Evolutionary conservation across 2,888 invertebrate genomes (phyloP), one percentile per base, ranked within the genome.

Genomic region (Troides oblongomaculatus): DNA sequence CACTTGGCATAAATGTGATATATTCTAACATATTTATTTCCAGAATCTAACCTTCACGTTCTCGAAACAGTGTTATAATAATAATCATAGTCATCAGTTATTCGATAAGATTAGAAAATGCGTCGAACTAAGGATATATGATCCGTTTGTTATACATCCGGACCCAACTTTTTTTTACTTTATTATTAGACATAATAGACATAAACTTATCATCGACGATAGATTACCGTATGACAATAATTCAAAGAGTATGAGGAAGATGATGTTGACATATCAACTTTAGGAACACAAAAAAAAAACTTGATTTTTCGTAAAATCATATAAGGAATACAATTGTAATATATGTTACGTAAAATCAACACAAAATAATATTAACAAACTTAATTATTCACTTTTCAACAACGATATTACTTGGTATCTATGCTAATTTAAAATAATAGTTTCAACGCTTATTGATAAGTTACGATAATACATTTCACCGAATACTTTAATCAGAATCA

Each of bases 401-500:
- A 36, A 36, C 18, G 3, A 60, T 18, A 66, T 60, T 25, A 43
- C 30, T 10, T 43, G 21, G 23, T n/a, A 58, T 23, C 7, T 57
- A 57, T 50, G 62, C 53, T 39, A 10, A 60, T 46, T 66, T 63
- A 23, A 17, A 66, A 66, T 65, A 59, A 63, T 66, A 60, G 61
- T 66, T 69, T 66, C 59, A 59, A 59, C 53, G 59, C 25, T 61
- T 61, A 25, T 23, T 58, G 61, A 30, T 57, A 61, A 8, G 30
- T 58, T 65, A 62, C 53, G 25, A 59, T 62, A 71, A 62, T 58
- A 69, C 43, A 70, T 70, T 58, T 70, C 53, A 18, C n/a, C 61
- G 61, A 71, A 72, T 61, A 67, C 57, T 69, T 64, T 62, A 46
- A 64, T 63, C 57, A 59, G 25, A 66, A 23, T 70, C 59, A 36